Evolutionary conservation across 2,113 vertebrate genomes (phyloP).

Genomic region (Austrofundulus limnaeus): DNA sequence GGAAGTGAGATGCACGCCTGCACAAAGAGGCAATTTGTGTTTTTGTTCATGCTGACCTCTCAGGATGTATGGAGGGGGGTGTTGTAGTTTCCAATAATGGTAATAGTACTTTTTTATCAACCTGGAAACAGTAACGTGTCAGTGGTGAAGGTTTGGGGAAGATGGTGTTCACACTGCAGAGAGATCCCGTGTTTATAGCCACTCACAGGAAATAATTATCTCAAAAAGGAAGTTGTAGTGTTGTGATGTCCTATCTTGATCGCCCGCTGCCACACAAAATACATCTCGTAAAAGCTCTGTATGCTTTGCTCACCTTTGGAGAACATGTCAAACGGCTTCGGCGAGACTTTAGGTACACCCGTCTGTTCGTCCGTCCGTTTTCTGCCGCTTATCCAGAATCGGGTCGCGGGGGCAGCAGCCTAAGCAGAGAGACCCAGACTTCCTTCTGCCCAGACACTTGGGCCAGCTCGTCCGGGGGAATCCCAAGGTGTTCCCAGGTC

Average conservation of each 20-base stretch:
- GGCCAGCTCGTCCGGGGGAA: too few relatives aligned
- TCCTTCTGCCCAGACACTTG: too few relatives aligned
- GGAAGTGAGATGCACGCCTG: conserved; percentile 44
- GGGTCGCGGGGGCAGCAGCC: too few relatives aligned
- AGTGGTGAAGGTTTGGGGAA: conserved; percentile 1
- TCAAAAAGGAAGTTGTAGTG: conserved; percentile 69
- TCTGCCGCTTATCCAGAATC: too few relatives aligned
- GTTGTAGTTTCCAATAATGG: conserved; percentile 17
- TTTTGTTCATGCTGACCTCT: conserved; percentile 13
- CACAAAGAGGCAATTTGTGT: conserved; percentile 46
- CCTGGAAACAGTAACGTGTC: neutral
- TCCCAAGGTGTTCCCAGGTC: too few relatives aligned
- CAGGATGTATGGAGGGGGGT: conserved; percentile 17
- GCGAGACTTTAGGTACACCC: conserved; percentile 18
- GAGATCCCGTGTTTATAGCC: conserved; percentile 40
- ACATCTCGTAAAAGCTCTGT: neutral
- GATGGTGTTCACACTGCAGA: conserved; percentile 20
- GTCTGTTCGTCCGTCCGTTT: too few relatives aligned
- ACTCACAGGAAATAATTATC: conserved; percentile 59
- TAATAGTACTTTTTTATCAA: neutral
- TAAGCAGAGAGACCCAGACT: too few relatives aligned
- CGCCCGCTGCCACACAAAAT: conserved; percentile 20
- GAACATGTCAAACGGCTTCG: neutral
- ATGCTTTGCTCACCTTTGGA: conserved; percentile 4
- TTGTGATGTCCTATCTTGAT: conserved; percentile 34